A percentile compares a stretch with the other conserved stretches of the same genome.
Conservation (phyloP, 2,888 invertebrate genomes). For the Rutpela maculata region DNA sequence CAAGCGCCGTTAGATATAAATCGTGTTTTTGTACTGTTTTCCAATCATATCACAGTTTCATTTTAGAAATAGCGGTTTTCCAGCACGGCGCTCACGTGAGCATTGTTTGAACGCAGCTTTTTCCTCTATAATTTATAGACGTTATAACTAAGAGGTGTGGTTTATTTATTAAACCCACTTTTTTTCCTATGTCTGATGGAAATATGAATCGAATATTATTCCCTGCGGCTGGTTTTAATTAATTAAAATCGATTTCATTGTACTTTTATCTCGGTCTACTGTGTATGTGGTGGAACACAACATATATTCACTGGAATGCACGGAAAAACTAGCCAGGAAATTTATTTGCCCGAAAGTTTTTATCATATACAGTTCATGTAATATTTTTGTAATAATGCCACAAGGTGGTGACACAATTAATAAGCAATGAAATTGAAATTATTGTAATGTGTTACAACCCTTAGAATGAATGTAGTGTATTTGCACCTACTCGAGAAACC, state of each 20-base stretch:
- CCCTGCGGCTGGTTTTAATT: slow-evolving; percentile 25
- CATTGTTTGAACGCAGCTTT: slow-evolving; percentile 29
- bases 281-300: neutral
- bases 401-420: no score
- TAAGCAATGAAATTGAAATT: no score
- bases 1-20: slow-evolving; percentile 40
- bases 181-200: slow-evolving; percentile 11
- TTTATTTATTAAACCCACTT: slow-evolving; percentile 26
- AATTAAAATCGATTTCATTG: slow-evolving; percentile 20
- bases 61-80: slow-evolving; percentile 25
- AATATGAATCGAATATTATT: slow-evolving; percentile 24
- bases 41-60: slow-evolving; percentile 36
- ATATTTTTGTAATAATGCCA: no score
- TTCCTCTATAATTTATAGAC: slow-evolving; percentile 33
- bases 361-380: no score
- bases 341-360: no score
- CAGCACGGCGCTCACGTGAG: slow-evolving; percentile 29
- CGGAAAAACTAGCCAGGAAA: no score
- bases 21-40: slow-evolving; percentile 47
- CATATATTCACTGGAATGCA: no score
- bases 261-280: slow-evolving; percentile 11
- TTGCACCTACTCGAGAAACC: no score
- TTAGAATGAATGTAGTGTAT: no score
- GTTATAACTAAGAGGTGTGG: slow-evolving; percentile 32
- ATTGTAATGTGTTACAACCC: no score